Percentiles rank a stretch among this genome's conserved stretches.
These are phyloP conservation scores for Spodoptera frugiperda DNA, from an alignment of 1,140 invertebrate species.

Conservation along the genomic window DNA sequence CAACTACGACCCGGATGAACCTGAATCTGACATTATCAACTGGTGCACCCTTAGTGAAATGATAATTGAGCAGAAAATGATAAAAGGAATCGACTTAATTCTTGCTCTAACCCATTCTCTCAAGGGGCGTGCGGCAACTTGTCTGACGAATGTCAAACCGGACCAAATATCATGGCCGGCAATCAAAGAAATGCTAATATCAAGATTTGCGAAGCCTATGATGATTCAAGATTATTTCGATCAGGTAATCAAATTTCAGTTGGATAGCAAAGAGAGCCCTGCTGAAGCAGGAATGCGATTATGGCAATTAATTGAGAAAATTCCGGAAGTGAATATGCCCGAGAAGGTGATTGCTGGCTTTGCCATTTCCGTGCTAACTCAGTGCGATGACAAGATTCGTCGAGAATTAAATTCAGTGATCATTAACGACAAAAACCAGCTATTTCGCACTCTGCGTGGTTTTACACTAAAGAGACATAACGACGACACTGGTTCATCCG, in stretches of 20 bases:
- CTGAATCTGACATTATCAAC: no score
- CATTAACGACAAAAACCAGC: conserved; percentile 44
- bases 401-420: conserved; percentile 52
- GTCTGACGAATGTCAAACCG: conserved; percentile 42
- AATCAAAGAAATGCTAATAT: conserved; percentile 52
- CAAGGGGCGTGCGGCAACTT: conserved; percentile 50
- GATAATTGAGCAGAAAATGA: conserved; percentile 38
- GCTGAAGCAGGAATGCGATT: conserved; percentile 50
- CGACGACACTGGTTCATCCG: not conserved
- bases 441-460: conserved; percentile 50
- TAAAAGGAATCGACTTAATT: conserved; percentile 50
- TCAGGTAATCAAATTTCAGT: conserved; percentile 51
- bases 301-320: conserved; percentile 55
- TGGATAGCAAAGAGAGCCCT: conserved; percentile 48
- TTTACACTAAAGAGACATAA: conserved; percentile 36
- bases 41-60: conserved; percentile 52
- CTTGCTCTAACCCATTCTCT: conserved; percentile 50
- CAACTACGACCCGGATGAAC: no score
- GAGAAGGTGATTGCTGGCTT: conserved; percentile 54
- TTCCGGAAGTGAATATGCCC: conserved; percentile 48
- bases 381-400: conserved; percentile 42
- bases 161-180: conserved; percentile 38
- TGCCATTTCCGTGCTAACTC: conserved; percentile 50
- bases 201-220: conserved; percentile 55
- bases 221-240: conserved; percentile 60